phyloP scores from a whole-genome alignment of 2,797 vertebrate genomes.

The Myotis findleyi region DNA sequence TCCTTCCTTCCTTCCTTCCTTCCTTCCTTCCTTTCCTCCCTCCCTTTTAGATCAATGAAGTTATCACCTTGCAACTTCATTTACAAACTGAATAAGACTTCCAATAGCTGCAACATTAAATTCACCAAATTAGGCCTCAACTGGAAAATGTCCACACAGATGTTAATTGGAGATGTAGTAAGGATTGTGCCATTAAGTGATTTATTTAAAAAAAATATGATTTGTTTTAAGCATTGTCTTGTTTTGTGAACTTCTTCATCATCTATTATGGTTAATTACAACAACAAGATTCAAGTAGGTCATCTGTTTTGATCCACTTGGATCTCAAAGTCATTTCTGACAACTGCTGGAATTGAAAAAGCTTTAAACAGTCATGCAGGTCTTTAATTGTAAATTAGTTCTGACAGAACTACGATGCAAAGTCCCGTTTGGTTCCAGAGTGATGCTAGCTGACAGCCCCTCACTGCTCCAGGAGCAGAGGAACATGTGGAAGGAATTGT shows the following conservation, averaged over 20 bases:
- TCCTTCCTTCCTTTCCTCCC: neutral
- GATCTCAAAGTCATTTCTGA: constrained; percentile 91
- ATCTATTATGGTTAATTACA: constrained; percentile 81
- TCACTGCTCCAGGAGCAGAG: constrained; percentile 92
- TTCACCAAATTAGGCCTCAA: constrained; percentile 35
- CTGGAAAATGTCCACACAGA: constrained; percentile 57
- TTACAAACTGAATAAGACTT: constrained; percentile 59
- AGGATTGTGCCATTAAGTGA: neutral
- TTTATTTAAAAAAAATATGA: neutral
- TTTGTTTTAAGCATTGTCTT: constrained; percentile 36
- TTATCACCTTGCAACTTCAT: constrained; percentile 52
- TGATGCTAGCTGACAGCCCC: constrained; percentile 94
- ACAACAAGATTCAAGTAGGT: neutral
- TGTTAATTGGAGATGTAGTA: neutral
- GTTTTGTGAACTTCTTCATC: neutral
- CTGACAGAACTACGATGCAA: constrained; percentile 95
- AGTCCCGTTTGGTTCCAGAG: constrained; percentile 93
- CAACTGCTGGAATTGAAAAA: constrained; percentile 90
- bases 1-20: no score
- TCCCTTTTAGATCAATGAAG: neutral
- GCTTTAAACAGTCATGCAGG: constrained; percentile 94
- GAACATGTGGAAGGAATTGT: constrained; percentile 99
- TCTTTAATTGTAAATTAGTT: constrained; percentile 97
- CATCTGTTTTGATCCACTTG: constrained; percentile 85
- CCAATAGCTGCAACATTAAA: neutral